Evolutionary conservation across 2,888 invertebrate genomes (phyloP), one percentile per base, ranked within the genome.

Genomic region (Drosophila atroscutellata): DNA sequence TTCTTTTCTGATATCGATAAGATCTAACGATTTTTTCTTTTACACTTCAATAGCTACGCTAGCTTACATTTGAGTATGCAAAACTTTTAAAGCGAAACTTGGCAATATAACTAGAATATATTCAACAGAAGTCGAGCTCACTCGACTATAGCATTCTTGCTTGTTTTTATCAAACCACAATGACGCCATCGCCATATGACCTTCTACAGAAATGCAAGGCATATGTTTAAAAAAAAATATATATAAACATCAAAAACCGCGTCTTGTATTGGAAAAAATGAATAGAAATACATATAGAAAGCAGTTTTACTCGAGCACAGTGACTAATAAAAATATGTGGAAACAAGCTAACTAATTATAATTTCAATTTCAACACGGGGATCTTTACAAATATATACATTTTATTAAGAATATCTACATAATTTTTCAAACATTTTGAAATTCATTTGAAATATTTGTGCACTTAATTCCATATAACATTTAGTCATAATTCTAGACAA

Each of bases 391-490:
- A 11, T 20, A 45, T 24, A 15, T 24, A 0, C 8, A 24, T 15
- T 24, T 45, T 2, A 18, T 2, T 36, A 36, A 36, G 34, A 15
- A 34, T 34, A 32, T 32, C 32, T 11, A 32, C 11, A 34, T 15
- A 4, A 4, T 15, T 36, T 36, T 36, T 15, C 7, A 7, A 45
- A 8, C 7, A 45, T 7, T 24, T 24, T 1, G 0, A 20, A 20
- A 13, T 24, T 45, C 13, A 45, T 13, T 45, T 24, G 45, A 28
- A 49, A 49, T 18, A 18, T 28, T 24, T 13, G 28, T 37, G 36
- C 26, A 26, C 26, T 26, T 2, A 60, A 26, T 34, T 26, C 50
- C 50, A 18, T 20, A 15, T 61, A 75, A 65, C 65, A 52, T 64
- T 47, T 30, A 47, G 15, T 26, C 34, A 32, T 20, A 51, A 59